Percentiles rank a stretch among this genome's conserved stretches.
Conservation (phyloP, 2,113 vertebrate species). For the Myiopsitta monachus region DNA sequence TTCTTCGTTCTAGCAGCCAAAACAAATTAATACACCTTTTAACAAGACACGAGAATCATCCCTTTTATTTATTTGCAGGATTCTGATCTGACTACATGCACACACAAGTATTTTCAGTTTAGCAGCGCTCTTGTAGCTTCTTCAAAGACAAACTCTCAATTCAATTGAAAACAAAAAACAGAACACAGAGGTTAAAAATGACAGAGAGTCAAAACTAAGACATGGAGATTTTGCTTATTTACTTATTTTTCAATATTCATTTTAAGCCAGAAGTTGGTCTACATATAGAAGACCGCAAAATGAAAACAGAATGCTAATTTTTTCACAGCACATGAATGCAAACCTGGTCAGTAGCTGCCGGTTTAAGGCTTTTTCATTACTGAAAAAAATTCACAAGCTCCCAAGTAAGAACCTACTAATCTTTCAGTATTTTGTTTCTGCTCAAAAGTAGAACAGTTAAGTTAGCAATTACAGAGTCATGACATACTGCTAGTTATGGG, state of each 20-base stretch:
- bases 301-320: background rate
- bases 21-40: background rate
- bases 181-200: background rate
- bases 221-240: background rate
- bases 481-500: background rate
- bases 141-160: background rate
- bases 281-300: background rate
- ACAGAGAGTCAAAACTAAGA: background rate
- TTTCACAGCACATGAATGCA: background rate
- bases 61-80: background rate
- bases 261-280: background rate
- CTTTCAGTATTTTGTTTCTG: background rate
- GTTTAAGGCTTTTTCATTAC: background rate
- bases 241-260: background rate
- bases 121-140: background rate
- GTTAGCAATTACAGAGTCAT: background rate
- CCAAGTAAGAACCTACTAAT: background rate
- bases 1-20: background rate
- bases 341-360: background rate
- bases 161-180: background rate
- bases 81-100: background rate
- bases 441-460: background rate
- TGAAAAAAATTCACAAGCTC: background rate
- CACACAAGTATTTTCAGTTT: background rate
- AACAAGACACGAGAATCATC: background rate